Percentiles rank a stretch among this genome's conserved stretches.
Evolutionary conservation across 2,888 invertebrate species (phyloP).

Genomic region (Drosophila bunnanda): DNA sequence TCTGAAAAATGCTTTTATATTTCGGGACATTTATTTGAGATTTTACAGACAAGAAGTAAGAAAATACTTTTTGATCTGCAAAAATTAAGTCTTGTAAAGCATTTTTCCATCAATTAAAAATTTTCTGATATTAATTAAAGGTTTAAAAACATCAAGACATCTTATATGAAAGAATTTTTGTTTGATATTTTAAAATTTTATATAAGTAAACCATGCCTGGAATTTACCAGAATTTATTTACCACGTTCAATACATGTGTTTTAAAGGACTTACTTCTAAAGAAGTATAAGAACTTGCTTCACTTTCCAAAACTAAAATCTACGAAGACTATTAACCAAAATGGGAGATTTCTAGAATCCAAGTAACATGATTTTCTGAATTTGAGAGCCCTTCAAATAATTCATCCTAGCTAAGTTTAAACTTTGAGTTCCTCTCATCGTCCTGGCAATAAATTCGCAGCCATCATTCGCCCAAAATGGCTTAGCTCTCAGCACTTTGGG

Average conservation of each 20-base stretch:
- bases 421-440: constrained; percentile 23
- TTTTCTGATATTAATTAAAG: background rate
- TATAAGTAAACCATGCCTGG: background rate
- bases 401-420: background rate
- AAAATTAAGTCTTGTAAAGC: background rate
- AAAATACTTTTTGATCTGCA: background rate
- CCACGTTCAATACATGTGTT: too few relatives aligned
- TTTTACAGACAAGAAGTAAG: background rate
- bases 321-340: background rate
- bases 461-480: constrained; percentile 38
- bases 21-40: background rate
- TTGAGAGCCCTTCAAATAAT: constrained; percentile 1
- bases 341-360: background rate
- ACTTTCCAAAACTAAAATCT: background rate
- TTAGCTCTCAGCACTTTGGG: constrained; percentile 32
- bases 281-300: fast-evolving
- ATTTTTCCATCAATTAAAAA: background rate
- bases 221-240: background rate
- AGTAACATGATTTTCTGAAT: background rate
- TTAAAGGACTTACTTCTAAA: background rate
- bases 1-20: background rate
- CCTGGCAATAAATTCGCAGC: constrained; percentile 29
- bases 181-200: background rate
- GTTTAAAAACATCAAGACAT: background rate
- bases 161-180: background rate